phyloP scores from a whole-genome alignment of 2,888 invertebrate species.

The Trissolcus brochymenae region DNA sequence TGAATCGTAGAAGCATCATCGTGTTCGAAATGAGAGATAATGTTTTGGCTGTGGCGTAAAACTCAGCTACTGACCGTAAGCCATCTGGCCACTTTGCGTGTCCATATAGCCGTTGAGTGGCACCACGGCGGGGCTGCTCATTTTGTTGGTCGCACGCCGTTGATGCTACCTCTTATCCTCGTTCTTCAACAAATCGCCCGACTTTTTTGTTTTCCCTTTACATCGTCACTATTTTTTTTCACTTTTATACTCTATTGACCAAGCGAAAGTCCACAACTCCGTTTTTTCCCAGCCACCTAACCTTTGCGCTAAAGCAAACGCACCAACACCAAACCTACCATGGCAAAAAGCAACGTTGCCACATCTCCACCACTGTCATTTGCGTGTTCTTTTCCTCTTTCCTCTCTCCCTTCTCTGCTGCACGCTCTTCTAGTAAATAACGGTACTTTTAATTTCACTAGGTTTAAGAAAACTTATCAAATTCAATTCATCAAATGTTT shows the following conservation, averaged over 20 bases:
- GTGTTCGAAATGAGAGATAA: too few species aligned
- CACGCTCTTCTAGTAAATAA: too few species aligned
- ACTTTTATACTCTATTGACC: neutral
- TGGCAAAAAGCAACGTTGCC: too few species aligned
- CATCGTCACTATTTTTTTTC: neutral
- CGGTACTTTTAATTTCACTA: too few species aligned
- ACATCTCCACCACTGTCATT: too few species aligned
- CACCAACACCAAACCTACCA: too few species aligned
- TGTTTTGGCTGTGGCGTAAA: neutral
- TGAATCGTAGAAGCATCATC: neutral
- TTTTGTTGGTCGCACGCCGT: constrained; percentile 47
- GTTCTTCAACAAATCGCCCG: neutral
- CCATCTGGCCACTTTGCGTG: constrained; percentile 71
- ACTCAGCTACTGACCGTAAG: constrained; percentile 67
- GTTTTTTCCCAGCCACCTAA: constrained; percentile 18
- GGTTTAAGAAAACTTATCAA: too few species aligned
- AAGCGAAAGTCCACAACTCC: neutral
- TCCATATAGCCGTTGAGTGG: constrained; percentile 71
- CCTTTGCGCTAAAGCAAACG: constrained; percentile 15
- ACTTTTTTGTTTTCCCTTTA: neutral
- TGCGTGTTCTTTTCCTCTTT: too few species aligned
- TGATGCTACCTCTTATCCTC: constrained; percentile 4
- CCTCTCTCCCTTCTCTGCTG: too few species aligned
- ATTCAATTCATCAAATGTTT: too few species aligned
- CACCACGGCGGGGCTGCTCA: constrained; percentile 66